phyloP scores from a whole-genome alignment of 1,140 invertebrate genomes.

The Anastrepha obliqua region DNA sequence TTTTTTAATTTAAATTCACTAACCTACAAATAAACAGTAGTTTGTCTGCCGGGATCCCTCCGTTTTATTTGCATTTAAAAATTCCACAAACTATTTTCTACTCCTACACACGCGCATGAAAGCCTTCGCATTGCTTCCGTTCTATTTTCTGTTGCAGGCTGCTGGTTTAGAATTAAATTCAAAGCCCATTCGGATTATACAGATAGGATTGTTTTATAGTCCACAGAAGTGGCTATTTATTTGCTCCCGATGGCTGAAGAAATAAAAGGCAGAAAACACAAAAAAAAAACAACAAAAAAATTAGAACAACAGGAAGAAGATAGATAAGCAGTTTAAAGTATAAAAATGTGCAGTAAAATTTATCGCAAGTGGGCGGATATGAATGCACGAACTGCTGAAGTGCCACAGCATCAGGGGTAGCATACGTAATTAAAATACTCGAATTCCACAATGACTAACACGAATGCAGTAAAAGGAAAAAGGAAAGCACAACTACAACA shows the following conservation, averaged over 20 bases:
- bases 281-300: too few relatives aligned
- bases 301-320: too few relatives aligned
- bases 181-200: slow-evolving; percentile 31
- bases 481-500: background rate
- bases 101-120: too few relatives aligned
- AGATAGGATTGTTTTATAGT: background rate
- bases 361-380: background rate
- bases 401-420: background rate
- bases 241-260: too few relatives aligned
- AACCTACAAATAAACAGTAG: too few relatives aligned
- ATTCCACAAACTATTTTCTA: too few relatives aligned
- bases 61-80: too few relatives aligned
- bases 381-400: background rate
- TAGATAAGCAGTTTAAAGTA: background rate
- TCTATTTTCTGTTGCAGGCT: slow-evolving; percentile 8
- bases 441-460: slow-evolving; percentile 4
- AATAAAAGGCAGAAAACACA: too few relatives aligned
- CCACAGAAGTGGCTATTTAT: background rate
- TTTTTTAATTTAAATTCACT: too few relatives aligned
- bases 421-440: slow-evolving; percentile 32
- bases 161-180: slow-evolving; percentile 25
- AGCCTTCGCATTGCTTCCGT: background rate
- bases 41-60: too few relatives aligned
- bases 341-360: slow-evolving; percentile 3
- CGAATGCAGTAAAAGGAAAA: background rate